These are phyloP conservation scores for Nilaparvata lugens DNA, from an alignment of 1,140 invertebrate species.

Conservation along the genomic window DNA sequence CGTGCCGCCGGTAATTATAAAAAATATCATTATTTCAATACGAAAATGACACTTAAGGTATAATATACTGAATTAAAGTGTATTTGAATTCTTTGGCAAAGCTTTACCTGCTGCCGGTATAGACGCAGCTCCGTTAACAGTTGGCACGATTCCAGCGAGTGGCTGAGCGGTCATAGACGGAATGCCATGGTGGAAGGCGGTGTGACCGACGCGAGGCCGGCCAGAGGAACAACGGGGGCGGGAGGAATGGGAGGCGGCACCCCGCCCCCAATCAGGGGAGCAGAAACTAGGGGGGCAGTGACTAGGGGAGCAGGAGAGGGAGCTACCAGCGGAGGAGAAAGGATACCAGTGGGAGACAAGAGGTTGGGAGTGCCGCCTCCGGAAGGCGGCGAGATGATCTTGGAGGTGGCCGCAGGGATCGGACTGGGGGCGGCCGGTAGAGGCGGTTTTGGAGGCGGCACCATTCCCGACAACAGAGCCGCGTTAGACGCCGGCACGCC, in stretches of 20 bases:
- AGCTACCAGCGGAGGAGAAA: not conserved
- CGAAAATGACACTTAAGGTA: too few species aligned
- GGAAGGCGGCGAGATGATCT: conserved; percentile 15
- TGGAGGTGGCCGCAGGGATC: conserved; percentile 24
- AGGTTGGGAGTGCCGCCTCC: conserved; percentile 10
- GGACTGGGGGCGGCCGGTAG: conserved; percentile 26
- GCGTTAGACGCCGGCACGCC: not conserved
- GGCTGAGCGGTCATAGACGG: conserved; percentile 27
- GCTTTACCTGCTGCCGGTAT: too few species aligned
- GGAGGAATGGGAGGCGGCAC: conserved; percentile 27
- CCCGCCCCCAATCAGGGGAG: conserved; percentile 16
- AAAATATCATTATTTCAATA: too few species aligned
- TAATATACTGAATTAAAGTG: too few species aligned
- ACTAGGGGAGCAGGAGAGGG: conserved; percentile 14
- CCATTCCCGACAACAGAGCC: not conserved
- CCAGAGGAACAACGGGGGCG: conserved; percentile 27
- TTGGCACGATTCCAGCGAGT: conserved; percentile 2
- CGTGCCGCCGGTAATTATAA: too few species aligned
- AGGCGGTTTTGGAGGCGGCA: conserved; percentile 23
- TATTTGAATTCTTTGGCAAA: too few species aligned
- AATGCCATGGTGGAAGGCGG: conserved; percentile 20
- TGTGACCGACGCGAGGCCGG: conserved; percentile 4
- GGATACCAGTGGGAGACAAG: conserved; percentile 8
- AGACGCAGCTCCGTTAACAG: conserved; percentile 12
- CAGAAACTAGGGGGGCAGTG: conserved; percentile 16